Percentiles rank a stretch among this genome's conserved stretches.
Conservation (phyloP, 2,888 invertebrate genomes). For the Caenorhabditis sulstoni region DNA sequence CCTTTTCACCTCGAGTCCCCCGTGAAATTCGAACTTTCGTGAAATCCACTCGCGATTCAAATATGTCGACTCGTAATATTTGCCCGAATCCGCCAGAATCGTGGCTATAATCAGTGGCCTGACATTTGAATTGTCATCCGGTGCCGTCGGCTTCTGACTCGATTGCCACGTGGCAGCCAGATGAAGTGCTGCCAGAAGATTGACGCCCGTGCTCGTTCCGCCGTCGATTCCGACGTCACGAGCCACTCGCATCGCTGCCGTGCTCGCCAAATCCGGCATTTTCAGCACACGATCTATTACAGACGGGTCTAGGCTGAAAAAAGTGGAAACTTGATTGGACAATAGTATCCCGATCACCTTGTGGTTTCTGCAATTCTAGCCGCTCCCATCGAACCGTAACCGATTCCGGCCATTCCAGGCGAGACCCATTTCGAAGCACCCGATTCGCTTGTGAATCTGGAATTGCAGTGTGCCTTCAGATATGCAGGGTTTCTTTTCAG, state of each 20-base stretch:
- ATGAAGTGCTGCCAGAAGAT: slow-evolving; percentile 70
- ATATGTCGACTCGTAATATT: slow-evolving; percentile 66
- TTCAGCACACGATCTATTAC: slow-evolving; percentile 74
- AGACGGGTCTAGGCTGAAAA: slow-evolving; percentile 65
- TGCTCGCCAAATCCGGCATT: slow-evolving; percentile 74
- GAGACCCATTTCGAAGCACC: slow-evolving; percentile 57
- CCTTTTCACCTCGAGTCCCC: slow-evolving; percentile 63
- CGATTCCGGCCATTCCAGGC: slow-evolving; percentile 70
- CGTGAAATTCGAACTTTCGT: slow-evolving; percentile 65
- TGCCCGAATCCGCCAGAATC: slow-evolving; percentile 66
- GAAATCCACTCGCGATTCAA: slow-evolving; percentile 69
- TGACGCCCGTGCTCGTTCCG: slow-evolving; percentile 72
- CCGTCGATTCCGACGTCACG: slow-evolving; percentile 58
- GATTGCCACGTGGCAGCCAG: slow-evolving; percentile 44
- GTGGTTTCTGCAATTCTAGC: slow-evolving; percentile 64
- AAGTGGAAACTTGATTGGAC: background rate
- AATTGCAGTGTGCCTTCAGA: background rate
- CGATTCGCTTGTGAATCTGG: slow-evolving; percentile 57
- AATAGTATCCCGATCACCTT: slow-evolving; percentile 40
- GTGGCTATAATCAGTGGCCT: slow-evolving; percentile 59
- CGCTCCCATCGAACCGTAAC: slow-evolving; percentile 61
- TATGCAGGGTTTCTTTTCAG: background rate
- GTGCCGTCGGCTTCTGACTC: background rate
- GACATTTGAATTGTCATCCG: background rate
- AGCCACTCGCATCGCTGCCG: slow-evolving; percentile 72